These are phyloP conservation scores for Carcharodon carcharias DNA, from an alignment of 2,797 vertebrate species.

Conservation along the genomic window DNA sequence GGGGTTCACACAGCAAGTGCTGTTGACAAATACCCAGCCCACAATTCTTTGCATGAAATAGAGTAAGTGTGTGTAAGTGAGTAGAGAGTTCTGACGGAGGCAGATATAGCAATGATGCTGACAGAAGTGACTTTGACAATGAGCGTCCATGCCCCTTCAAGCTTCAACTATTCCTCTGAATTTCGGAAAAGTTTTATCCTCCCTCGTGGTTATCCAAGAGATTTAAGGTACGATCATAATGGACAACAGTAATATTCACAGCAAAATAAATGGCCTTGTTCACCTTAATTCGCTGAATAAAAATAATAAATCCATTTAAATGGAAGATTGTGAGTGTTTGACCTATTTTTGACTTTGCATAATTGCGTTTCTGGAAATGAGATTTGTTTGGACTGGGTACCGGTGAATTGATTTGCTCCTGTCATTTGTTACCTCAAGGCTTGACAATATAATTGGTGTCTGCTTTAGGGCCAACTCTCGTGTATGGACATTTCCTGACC, in stretches of 20 bases:
- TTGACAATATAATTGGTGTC: background rate
- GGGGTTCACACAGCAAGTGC: background rate
- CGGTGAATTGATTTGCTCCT: background rate
- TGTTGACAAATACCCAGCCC: background rate
- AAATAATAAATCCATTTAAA: background rate
- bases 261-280: background rate
- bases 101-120: background rate
- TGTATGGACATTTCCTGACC: background rate
- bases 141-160: background rate
- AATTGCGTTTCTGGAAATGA: background rate
- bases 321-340: background rate
- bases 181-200: background rate
- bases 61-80: background rate
- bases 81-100: background rate
- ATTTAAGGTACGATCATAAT: background rate
- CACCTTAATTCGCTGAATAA: slow-evolving; percentile 1
- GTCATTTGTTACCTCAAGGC: background rate
- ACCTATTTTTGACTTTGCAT: background rate
- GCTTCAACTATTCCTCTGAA: background rate
- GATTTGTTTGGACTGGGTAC: background rate
- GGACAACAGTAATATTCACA: background rate
- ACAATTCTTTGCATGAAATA: background rate
- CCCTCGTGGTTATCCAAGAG: no score
- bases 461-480: background rate
- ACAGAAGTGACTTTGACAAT: background rate